Percentiles rank a stretch among this genome's conserved stretches.
Evolutionary conservation across 2,797 vertebrate genomes (phyloP).

Genomic region (Eulemur mongoz): DNA sequence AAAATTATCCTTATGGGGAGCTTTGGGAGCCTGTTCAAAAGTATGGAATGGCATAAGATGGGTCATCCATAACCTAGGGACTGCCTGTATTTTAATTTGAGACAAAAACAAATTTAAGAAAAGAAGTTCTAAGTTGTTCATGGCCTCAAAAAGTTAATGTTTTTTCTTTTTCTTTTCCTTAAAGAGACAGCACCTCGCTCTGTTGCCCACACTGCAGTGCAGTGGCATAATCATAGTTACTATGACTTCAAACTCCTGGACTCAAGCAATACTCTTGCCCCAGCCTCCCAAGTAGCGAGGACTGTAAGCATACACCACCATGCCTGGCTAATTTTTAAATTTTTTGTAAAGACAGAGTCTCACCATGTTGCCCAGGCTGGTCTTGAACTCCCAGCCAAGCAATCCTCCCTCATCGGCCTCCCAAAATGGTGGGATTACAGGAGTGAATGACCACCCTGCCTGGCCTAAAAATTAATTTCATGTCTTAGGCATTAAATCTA

Average conservation of each 20-base stretch:
- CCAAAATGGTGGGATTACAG: neutral
- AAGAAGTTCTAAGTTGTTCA: neutral
- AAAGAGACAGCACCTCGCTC: neutral
- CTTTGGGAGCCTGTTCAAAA: neutral
- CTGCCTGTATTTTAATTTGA: constrained; percentile 33
- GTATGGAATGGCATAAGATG: neutral
- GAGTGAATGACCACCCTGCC: neutral
- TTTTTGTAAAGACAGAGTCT: neutral
- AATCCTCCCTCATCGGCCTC: neutral
- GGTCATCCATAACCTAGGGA: neutral
- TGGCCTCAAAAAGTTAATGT: neutral
- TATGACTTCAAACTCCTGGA: neutral
- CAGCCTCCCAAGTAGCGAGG: neutral
- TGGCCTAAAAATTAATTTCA: neutral
- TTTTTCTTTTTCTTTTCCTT: neutral
- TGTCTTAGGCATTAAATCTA: neutral
- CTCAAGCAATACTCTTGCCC: neutral
- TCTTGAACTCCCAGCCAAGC: neutral
- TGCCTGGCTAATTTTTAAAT: neutral
- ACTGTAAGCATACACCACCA: neutral
- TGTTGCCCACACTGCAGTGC: neutral
- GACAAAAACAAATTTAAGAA: constrained; percentile 37
- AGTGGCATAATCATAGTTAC: neutral
- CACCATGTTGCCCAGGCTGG: neutral
- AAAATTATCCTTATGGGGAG: neutral